Conservation (phyloP, 2,888 invertebrate species). For the Eupithecia subumbrata region DNA sequence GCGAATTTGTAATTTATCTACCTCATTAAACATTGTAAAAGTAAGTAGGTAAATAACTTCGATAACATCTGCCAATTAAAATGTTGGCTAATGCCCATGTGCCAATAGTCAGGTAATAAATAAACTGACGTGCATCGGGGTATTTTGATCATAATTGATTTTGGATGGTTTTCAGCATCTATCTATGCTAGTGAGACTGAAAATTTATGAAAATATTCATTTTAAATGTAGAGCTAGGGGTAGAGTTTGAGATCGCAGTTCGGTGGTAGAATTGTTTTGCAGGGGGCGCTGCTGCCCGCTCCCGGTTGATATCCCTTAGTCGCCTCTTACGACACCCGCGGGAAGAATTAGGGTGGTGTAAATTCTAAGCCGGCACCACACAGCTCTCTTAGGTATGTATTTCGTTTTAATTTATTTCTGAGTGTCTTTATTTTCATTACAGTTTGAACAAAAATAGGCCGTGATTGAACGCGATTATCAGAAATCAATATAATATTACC, state of each 20-base stretch:
- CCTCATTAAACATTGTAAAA: background rate
- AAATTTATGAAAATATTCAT: too few species aligned
- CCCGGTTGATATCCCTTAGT: too few species aligned
- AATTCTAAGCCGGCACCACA: too few species aligned
- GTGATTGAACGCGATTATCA: background rate
- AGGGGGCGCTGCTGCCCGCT: too few species aligned
- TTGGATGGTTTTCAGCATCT: background rate
- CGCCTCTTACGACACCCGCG: too few species aligned
- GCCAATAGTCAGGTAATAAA: background rate
- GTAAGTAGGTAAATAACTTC: constrained; percentile 4
- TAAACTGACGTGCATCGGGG: constrained; percentile 1
- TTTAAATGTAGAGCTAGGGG: too few species aligned
- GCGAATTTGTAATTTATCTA: background rate
- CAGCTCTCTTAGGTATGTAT: too few species aligned
- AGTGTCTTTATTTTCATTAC: background rate
- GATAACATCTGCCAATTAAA: background rate
- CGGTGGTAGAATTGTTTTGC: too few species aligned
- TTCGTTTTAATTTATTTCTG: background rate
- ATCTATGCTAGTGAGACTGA: background rate
- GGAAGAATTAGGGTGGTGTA: too few species aligned
- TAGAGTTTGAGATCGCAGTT: too few species aligned
- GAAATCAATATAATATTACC: background rate
- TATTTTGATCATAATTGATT: constrained; percentile 6
- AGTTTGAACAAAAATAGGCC: background rate
- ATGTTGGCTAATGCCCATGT: constrained; percentile 9